Base-by-base conservation (phyloP, 2,888 invertebrate genomes). In the Diachrysia chrysitis region DNA sequence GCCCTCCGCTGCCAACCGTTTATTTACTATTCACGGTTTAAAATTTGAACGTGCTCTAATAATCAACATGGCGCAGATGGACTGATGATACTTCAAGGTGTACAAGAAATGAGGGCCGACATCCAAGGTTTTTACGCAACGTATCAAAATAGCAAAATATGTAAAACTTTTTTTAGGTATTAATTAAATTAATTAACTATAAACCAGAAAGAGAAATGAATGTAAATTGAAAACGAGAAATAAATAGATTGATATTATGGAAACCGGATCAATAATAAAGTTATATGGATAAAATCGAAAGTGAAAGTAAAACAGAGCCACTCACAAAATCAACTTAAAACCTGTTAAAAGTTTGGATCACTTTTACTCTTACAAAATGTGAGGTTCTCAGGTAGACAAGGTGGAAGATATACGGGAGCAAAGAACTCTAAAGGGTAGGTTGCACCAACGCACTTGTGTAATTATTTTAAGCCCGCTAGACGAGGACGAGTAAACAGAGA, bases 11-110 rank as follows among this genome's bases (percentile, higher is more conserved):
- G 85, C 89, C 84, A 84, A 88, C 89, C 91, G 93, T 94, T 93
- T 94, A 95, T 93, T 93, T 94, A 93, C 93, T 92, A 93, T 92
- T 92, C 92, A 91, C 90, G 90, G 89, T 93, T 94, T 83, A 89
- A 89, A 93, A 93, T 89, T 91, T 89, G 84, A 93, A 90, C 90
- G 91, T 92, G 91, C 89, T 93, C 90, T 87, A 92, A 88, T 93
- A 93, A 92, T 90, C 90, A 92, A 89, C 91, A 90, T 87, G 86
- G 87, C 86, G 85, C 86, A 87, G 86, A 90, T 90, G 84, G 84
- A 78, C 79, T 77, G 71, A 77, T 71, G 76, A 81, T 84, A 79
- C 84, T 86, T 84, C 84, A 86, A 76, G 83, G 81, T 71, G 78
- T 80, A 78, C 69, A 51, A 51, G 19, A 21, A 75, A 73, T 79